phyloP scores from a whole-genome alignment of 1,140 invertebrate genomes.

The Onthophagus taurus region DNA sequence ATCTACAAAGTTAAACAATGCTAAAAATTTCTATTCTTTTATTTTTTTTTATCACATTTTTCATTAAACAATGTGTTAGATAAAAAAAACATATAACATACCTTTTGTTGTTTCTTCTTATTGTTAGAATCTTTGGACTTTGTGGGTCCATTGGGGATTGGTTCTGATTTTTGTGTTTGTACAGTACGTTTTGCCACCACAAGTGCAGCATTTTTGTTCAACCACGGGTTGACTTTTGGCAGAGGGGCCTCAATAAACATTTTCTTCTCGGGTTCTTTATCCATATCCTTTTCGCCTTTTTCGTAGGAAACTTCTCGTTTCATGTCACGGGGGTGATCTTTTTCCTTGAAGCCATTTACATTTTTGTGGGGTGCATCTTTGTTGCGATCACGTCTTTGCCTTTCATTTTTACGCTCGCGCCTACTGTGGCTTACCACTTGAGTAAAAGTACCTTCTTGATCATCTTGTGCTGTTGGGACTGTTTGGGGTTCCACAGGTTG shows the following conservation, averaged over 20 bases:
- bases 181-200: conserved; percentile 34
- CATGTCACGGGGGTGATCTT: conserved; percentile 9
- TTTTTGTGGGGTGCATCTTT: neutral
- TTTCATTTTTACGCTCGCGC: conserved; percentile 40
- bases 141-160: conserved; percentile 21
- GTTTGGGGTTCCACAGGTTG: no score
- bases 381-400: conserved; percentile 26
- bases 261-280: no score
- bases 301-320: conserved; percentile 21
- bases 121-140: no score
- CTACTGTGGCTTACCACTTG: conserved; percentile 42
- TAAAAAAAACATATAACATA: no score
- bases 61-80: no score
- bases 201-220: conserved; percentile 27
- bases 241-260: conserved; percentile 50
- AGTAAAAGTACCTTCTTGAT: conserved; percentile 42
- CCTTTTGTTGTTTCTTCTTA: no score
- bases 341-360: conserved; percentile 8
- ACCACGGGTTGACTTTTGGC: conserved; percentile 51
- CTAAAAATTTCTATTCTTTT: no score
- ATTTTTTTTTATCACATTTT: no score
- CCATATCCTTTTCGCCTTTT: conserved; percentile 28
- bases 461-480: conserved; percentile 17
- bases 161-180: conserved; percentile 38
- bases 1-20: no score